Conservation (phyloP, 1,140 invertebrate genomes). For the Hyphantria cunea region DNA sequence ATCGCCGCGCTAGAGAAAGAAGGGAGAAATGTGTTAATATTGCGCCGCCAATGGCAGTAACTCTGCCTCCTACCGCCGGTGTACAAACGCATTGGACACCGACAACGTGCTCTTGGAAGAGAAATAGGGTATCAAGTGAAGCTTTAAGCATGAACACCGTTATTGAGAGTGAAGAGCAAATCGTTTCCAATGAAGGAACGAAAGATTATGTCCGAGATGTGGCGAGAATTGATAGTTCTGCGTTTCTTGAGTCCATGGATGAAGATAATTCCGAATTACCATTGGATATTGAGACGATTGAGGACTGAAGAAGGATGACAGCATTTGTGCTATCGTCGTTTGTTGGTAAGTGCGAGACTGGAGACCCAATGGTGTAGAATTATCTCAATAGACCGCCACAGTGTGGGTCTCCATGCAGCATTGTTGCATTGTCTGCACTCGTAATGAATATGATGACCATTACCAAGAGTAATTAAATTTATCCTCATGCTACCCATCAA, state of each 20-base stretch:
- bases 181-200: background rate
- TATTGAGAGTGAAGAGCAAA: background rate
- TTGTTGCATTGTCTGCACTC: too few relatives aligned
- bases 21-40: slow-evolving; percentile 78
- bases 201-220: background rate
- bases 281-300: slow-evolving; percentile 58
- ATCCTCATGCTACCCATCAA: too few relatives aligned
- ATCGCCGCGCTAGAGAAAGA: slow-evolving; percentile 86
- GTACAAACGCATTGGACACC: slow-evolving; percentile 16
- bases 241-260: slow-evolving; percentile 19
- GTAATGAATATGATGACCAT: too few relatives aligned
- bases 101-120: slow-evolving; percentile 9
- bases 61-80: slow-evolving; percentile 49
- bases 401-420: too few relatives aligned
- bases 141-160: slow-evolving; percentile 1
- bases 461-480: too few relatives aligned
- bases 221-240: background rate
- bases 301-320: slow-evolving; percentile 31
- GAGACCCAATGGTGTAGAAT: too few relatives aligned
- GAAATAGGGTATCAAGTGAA: background rate
- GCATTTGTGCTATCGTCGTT: too few relatives aligned
- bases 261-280: slow-evolving; percentile 48
- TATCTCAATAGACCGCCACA: too few relatives aligned
- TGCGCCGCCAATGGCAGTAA: slow-evolving; percentile 52
- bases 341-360: too few relatives aligned